Evolutionary conservation across 2,113 vertebrate genomes (phyloP).

Genomic region (Mormyrus iriodes): DNA sequence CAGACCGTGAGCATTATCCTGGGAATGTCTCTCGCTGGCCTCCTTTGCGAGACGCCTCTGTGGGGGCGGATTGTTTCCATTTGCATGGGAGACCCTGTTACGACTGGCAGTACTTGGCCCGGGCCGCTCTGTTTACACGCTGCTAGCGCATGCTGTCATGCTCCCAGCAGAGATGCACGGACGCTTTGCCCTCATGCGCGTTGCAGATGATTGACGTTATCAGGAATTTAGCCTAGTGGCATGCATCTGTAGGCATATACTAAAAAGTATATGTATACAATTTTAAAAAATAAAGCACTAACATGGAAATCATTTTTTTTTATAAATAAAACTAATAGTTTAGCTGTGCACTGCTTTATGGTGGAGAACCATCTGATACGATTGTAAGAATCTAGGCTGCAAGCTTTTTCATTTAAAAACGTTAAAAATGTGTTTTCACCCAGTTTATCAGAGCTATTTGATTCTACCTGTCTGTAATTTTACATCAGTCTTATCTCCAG

Average conservation of each 20-base stretch:
- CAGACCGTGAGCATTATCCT: slow-evolving; percentile 27
- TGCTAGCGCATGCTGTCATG: not conserved
- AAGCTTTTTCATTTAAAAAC: not conserved
- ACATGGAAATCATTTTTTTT: not conserved
- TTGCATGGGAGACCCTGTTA: slow-evolving; percentile 30
- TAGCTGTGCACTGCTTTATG: not conserved
- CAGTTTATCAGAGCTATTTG: not conserved
- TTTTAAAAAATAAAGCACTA: not conserved
- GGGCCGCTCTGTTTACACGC: not conserved
- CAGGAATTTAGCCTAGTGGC: not conserved
- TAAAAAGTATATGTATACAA: not conserved
- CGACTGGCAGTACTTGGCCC: not conserved
- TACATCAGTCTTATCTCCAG: not conserved
- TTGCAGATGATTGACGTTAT: not conserved
- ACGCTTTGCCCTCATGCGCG: slow-evolving; percentile 27
- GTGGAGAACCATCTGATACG: not conserved
- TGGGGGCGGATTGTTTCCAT: slow-evolving; percentile 16
- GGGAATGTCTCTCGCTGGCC: not conserved
- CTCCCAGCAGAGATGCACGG: slow-evolving; percentile 26
- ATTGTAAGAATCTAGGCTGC: not conserved
- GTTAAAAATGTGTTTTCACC: not conserved
- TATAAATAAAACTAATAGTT: not conserved
- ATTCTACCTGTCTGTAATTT: not conserved
- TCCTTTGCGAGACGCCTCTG: slow-evolving; percentile 35
- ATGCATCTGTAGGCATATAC: not conserved